Percentiles rank a stretch among this genome's conserved stretches.
These are phyloP conservation scores for Trichomycterus rosablanca DNA, from an alignment of 2,113 vertebrate genomes.

Conservation along the genomic window DNA sequence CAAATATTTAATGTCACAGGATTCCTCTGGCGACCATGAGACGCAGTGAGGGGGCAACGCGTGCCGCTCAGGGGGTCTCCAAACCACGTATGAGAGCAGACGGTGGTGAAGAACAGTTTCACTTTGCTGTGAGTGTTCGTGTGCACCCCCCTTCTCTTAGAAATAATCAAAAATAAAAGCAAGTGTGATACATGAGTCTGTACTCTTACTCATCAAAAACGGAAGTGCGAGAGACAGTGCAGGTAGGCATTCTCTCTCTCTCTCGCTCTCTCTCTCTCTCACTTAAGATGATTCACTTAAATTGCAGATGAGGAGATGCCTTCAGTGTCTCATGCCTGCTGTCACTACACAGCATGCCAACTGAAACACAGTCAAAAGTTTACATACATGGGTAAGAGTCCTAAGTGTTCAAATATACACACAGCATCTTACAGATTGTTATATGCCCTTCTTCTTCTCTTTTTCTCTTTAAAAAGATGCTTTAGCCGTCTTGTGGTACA, in stretches of 20 bases:
- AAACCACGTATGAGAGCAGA: not conserved
- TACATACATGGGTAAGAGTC: no score
- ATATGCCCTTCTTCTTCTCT: no score
- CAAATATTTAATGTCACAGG: no score
- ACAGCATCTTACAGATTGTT: no score
- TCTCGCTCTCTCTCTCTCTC: conserved; percentile 12
- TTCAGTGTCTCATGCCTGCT: conserved; percentile 4
- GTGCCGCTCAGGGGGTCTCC: not conserved
- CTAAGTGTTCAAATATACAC: no score
- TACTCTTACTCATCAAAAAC: conserved; percentile 4
- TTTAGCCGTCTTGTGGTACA: no score
- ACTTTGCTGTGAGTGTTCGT: not conserved
- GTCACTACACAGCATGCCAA: not conserved
- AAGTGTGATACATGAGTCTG: not conserved
- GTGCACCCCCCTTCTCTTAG: not conserved
- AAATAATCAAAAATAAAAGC: not conserved
- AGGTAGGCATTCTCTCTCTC: conserved; percentile 13
- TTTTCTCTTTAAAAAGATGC: no score
- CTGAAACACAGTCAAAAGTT: not conserved
- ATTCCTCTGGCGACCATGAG: not conserved
- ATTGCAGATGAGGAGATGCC: conserved; percentile 2
- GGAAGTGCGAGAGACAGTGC: not conserved
- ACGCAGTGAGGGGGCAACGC: not conserved
- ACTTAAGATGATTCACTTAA: conserved; percentile 7
- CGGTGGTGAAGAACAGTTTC: not conserved